Base-by-base conservation (phyloP, 2,113 vertebrate genomes). In the Ardeotis arabs region DNA sequence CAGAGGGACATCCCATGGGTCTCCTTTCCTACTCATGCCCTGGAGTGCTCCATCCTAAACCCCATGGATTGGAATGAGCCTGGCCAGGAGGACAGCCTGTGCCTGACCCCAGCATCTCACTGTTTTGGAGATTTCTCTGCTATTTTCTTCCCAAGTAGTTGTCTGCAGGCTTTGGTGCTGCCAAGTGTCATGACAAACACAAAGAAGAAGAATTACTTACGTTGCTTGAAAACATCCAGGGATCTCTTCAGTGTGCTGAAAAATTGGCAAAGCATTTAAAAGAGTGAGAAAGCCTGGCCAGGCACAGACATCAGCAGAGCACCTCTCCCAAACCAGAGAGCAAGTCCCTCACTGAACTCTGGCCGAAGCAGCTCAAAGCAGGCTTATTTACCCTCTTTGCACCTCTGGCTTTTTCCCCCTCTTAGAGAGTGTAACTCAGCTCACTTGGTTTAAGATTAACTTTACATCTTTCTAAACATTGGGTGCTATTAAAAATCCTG, bases 211-310 rank as follows among this genome's bases (percentile, higher is more conserved):
- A 62, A 70, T 68, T 83, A 98, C 99, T 99, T 97, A 99, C 99
- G 99, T 91, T 99, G 98, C 96, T 99, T 99, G 88, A 99, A 99
- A 93, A 99, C 93, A 33, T 99, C 99, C 21, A 99, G 97, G 10
- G 99, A 98, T 94, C 98, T 98, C 97, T 99, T 99, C 96, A 99
- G 95, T 0, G 99, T 99, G 97, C 99, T 99, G 87, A 64, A 95
- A 75, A 97, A 96, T 6, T 56, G 29, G 64, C 25, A 73, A 8
- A 70, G 44, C 14, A 62, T 96, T 89, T 95, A n/a, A 95, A 76
- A 29, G 10, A 64, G 31, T 59, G 78, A 39, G 49, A 93, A 93
- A 85, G 19, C 39, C 77, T 0, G 4, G 14, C 2, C 21, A 45
- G 23, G 23, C 17, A 6, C 20, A 75, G 31, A 24, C 47, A 67